Conservation (phyloP, 2,113 vertebrate species). For the Trichechus manatus region DNA sequence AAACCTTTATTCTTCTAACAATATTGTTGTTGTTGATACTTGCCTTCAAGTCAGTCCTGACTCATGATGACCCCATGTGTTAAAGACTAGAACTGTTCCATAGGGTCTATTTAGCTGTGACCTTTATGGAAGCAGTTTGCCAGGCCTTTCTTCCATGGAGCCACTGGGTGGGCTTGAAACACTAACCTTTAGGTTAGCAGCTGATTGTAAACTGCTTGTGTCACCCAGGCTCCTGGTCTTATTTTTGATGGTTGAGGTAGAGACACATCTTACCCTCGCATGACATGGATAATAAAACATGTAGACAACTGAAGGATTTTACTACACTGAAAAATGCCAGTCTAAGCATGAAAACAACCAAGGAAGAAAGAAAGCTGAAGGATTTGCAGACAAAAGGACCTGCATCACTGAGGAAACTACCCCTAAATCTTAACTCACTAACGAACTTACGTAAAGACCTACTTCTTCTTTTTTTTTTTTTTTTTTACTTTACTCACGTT, state of each 20-base stretch:
- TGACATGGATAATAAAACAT: background rate
- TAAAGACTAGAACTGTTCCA: background rate
- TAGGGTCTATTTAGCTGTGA: background rate
- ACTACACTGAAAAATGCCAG: background rate
- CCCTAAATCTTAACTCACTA: background rate
- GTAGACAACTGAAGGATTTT: background rate
- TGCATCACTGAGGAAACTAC: background rate
- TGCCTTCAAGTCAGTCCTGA: background rate
- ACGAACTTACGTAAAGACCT: background rate
- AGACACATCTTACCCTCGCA: background rate
- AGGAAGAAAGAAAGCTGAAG: background rate
- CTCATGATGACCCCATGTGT: background rate
- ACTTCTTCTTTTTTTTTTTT: background rate
- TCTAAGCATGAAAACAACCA: background rate
- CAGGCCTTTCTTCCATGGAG: background rate
- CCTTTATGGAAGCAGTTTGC: too few relatives aligned
- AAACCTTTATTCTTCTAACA: background rate
- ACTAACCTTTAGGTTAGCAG: background rate
- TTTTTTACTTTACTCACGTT: background rate
- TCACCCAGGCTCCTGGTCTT: too few relatives aligned
- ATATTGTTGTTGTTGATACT: background rate
- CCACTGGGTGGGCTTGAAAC: background rate
- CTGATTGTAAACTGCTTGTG: background rate
- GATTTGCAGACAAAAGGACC: background rate
- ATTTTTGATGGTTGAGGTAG: background rate